A percentile compares a stretch with the other conserved stretches of the same genome.
phyloP scores from a whole-genome alignment of 2,113 vertebrate genomes.

The Platichthys flesus region DNA sequence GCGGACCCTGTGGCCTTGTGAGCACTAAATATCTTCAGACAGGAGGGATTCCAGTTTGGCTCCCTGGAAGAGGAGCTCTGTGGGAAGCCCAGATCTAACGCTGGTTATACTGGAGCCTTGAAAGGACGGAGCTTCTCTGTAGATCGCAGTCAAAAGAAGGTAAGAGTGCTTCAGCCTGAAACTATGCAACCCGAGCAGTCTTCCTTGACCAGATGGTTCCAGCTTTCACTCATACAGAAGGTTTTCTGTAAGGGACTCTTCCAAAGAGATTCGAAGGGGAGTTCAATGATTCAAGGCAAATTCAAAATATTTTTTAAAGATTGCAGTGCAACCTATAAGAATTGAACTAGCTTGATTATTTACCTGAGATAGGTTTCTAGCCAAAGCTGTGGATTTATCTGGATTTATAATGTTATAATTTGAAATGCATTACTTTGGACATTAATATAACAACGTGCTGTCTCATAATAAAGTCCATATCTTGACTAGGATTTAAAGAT shows the following conservation, averaged over 20 bases:
- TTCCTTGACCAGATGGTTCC: constrained; percentile 7
- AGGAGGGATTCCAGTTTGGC: constrained; percentile 46
- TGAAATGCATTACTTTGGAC: too few relatives aligned
- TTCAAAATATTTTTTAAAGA: neutral
- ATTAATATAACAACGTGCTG: too few relatives aligned
- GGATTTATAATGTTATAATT: neutral
- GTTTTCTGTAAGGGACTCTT: neutral
- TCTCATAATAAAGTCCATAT: neutral
- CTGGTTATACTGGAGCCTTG: constrained; percentile 20
- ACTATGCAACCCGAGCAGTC: constrained; percentile 11
- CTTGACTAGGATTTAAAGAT: too few relatives aligned
- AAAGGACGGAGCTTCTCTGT: constrained; percentile 39
- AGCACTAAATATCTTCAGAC: constrained; percentile 44
- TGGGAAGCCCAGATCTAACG: constrained; percentile 47
- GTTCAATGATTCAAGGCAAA: neutral
- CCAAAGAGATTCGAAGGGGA: neutral
- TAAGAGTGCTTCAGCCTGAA: constrained; percentile 25
- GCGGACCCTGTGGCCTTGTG: constrained; percentile 21
- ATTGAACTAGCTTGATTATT: neutral
- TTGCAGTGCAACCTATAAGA: constrained; percentile 4
- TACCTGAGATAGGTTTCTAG: neutral
- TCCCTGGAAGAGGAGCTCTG: constrained; percentile 40
- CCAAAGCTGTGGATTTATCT: neutral
- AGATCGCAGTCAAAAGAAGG: constrained; percentile 35
- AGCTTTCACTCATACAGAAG: neutral